These are phyloP conservation scores for Tychaedon coryphoeus DNA, from an alignment of 2,113 vertebrate species.

Conservation along the genomic window DNA sequence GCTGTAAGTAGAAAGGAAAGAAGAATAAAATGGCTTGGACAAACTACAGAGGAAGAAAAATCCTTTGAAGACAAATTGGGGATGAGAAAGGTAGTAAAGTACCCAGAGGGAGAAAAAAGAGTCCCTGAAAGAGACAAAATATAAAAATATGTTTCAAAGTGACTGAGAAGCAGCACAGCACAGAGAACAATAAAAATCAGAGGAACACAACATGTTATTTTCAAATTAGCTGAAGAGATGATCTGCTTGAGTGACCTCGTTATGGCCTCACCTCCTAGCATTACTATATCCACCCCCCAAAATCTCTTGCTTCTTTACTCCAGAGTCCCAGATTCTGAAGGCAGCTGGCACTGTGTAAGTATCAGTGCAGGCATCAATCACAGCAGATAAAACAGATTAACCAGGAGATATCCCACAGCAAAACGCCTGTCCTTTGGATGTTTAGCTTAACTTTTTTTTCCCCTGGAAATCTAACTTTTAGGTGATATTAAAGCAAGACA, in stretches of 20 bases:
- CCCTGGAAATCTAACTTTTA: background rate
- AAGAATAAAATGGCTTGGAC: background rate
- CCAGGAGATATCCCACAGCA: background rate
- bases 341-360: rapidly evolving
- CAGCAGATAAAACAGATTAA: background rate
- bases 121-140: background rate
- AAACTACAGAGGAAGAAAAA: background rate
- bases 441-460: background rate
- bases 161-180: background rate
- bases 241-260: background rate
- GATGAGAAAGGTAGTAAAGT: background rate
- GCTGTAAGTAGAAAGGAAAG: background rate
- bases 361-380: background rate
- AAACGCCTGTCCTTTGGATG: background rate
- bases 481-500: background rate
- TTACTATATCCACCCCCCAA: background rate
- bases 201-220: background rate
- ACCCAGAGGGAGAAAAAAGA: background rate
- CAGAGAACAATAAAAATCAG: background rate
- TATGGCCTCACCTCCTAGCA: background rate
- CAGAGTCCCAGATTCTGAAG: background rate
- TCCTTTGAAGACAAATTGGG: background rate
- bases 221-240: background rate
- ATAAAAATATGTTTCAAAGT: background rate
- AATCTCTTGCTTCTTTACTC: background rate